Evolutionary conservation across 2,113 vertebrate genomes (phyloP).

Genomic region (Solea solea): DNA sequence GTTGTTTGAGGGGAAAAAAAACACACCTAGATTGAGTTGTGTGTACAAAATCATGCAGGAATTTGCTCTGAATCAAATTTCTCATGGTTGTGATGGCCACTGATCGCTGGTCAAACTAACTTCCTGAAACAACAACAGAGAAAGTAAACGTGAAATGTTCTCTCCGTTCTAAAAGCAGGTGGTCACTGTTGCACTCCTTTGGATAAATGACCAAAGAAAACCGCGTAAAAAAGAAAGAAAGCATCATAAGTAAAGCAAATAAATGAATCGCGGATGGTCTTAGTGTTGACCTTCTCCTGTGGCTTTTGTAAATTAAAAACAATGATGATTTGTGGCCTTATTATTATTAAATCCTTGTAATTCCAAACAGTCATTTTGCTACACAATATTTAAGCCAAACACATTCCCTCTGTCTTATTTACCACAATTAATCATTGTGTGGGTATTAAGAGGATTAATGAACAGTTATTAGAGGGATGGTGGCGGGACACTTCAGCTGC

Average conservation of each 20-base stretch:
- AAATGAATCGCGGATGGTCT: not conserved
- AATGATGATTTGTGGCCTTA: conserved; percentile 32
- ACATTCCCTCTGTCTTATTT: conserved; percentile 41
- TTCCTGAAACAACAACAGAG: no score
- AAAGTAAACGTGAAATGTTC: no score
- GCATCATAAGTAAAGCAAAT: not conserved
- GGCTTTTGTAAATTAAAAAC: not conserved
- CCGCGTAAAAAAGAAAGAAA: no score
- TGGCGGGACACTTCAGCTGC: not conserved
- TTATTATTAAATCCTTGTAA: conserved; percentile 45
- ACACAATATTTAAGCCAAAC: conserved; percentile 60
- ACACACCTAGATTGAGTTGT: no score
- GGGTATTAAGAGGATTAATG: conserved; percentile 71
- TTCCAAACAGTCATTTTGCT: conserved; percentile 57
- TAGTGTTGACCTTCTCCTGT: not conserved
- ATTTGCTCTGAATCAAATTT: no score
- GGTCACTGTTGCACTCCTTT: no score
- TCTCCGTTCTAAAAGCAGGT: no score
- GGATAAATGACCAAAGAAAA: no score
- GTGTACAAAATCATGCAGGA: no score
- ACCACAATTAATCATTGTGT: conserved; percentile 47
- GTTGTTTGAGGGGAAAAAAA: no score
- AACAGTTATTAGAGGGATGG: conserved; percentile 32
- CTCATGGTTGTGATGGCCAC: no score
- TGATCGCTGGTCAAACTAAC: no score